These are phyloP conservation scores for Keiferia lycopersicella DNA, from an alignment of 2,888 invertebrate genomes.

Conservation along the genomic window DNA sequence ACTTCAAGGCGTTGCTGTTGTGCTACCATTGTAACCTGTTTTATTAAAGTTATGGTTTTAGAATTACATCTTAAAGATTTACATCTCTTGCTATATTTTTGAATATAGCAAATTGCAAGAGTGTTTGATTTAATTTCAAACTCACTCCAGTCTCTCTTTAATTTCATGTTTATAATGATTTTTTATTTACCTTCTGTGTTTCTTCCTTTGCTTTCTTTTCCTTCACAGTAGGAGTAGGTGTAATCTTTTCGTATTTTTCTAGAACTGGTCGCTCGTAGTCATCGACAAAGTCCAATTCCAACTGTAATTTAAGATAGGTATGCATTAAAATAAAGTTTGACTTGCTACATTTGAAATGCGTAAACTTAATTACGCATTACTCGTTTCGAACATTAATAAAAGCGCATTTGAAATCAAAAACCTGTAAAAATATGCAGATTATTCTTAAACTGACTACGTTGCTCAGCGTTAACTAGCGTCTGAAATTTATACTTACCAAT, in stretches of 20 bases:
- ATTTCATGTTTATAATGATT: background rate
- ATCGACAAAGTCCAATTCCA: constrained; percentile 78
- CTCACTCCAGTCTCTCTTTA: background rate
- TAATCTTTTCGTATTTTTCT: constrained; percentile 85
- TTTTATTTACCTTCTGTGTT: constrained; percentile 49
- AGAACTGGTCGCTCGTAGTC: constrained; percentile 89
- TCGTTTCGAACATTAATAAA: background rate
- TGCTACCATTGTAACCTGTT: constrained; percentile 65
- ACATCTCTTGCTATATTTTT: background rate
- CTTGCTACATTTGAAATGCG: background rate
- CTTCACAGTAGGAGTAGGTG: constrained; percentile 68
- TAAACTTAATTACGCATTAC: background rate
- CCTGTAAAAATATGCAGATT: background rate
- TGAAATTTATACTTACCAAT: constrained; percentile 28
- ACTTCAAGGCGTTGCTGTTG: constrained; percentile 65
- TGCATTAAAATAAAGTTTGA: constrained; percentile 31
- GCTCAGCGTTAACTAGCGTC: background rate
- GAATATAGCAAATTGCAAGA: background rate
- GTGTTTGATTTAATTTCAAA: background rate
- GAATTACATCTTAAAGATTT: background rate
- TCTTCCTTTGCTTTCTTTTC: constrained; percentile 74
- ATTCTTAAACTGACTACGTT: background rate
- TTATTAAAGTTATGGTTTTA: constrained; percentile 3
- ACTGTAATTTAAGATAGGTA: constrained; percentile 48
- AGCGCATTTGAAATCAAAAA: background rate